Evolutionary conservation across 1,140 invertebrate genomes (phyloP), one percentile per base, ranked within the genome.

Genomic region (Drosophila melanogaster): DNA sequence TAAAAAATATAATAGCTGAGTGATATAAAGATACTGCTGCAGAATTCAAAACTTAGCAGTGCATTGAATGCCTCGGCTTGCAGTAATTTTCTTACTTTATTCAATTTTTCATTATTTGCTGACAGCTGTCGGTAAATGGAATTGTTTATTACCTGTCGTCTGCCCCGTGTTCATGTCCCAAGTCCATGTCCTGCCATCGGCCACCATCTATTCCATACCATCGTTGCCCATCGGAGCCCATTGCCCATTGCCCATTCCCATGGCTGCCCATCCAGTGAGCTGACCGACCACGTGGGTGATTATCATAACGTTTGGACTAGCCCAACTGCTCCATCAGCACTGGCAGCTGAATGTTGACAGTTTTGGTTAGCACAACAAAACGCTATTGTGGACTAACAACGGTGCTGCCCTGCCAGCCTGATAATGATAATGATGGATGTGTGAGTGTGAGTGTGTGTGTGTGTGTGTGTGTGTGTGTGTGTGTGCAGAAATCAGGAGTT

Each of bases 71-170:
- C 11, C 41, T 47, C 43, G 19, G 10, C 35, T 47, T 24, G 17
- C 1, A 12, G 0, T 17, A 0, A 19, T 38, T 14, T 33, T 14
- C 37, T 26, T 38, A 10, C 44, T 67, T 89, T 83, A 83, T 77
- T 87, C 71, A 83, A 84, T 87, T 87, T 87, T 89, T 87, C 84
- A 87, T 79, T 79, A 83, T 87, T 87, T 79, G 83, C 77, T 80
- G 83, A 87, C 83, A 87, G 84, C 76, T 89, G 83, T 89, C 83
- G 79, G 79, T 87, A 87, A 87, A 87, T 87, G 83, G 84, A 89
- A 87, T 87, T 87, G 83, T 87, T 87, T 83, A 87, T 87, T 87
- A 87, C 79, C 83, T 86, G 83, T 58, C 70, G 53, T 51, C 56
- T 58, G 66, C 43, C 56, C 65, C 41, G n/a, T 76, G 54, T 67